Percentiles rank a stretch among this genome's conserved stretches.
phyloP scores from a whole-genome alignment of 2,113 vertebrate genomes.

The Monarcha castaneiventris region DNA sequence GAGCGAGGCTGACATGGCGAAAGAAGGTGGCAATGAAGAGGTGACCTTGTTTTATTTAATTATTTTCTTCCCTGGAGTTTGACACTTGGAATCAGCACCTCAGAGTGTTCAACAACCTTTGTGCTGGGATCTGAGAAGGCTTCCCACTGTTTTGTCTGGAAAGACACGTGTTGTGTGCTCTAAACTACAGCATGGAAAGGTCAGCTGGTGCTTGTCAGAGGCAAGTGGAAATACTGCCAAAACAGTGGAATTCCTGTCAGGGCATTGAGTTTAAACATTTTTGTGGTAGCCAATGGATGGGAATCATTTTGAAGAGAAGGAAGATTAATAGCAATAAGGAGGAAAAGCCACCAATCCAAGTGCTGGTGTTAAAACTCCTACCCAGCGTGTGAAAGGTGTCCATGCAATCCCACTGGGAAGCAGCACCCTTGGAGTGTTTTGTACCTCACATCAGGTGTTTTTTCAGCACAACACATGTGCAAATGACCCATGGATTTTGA shows the following conservation, averaged over 20 bases:
- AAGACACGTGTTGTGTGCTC: not conserved
- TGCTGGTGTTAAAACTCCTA: not conserved
- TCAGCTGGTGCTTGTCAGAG: not conserved
- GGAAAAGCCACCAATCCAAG: not conserved
- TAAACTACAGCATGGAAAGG: fast-evolving
- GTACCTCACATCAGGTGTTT: not conserved
- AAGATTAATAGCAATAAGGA: not conserved
- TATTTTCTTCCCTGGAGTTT: not conserved
- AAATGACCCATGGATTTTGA: not conserved
- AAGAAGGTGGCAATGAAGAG: not conserved
- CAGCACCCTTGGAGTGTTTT: not conserved
- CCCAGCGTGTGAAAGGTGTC: fast-evolving
- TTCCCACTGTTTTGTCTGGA: not conserved
- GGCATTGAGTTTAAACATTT: not conserved
- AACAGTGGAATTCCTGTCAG: not conserved
- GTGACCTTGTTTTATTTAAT: not conserved
- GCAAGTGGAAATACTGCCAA: not conserved
- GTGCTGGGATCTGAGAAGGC: not conserved
- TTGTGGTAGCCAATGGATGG: not conserved
- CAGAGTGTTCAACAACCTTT: not conserved
- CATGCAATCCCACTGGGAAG: not conserved
- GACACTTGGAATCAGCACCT: not conserved
- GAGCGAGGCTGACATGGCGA: not conserved
- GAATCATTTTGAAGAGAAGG: not conserved
- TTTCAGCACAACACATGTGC: not conserved